phyloP scores from a whole-genome alignment of 2,888 invertebrate genomes.

The Synergus umbraculus region DNA sequence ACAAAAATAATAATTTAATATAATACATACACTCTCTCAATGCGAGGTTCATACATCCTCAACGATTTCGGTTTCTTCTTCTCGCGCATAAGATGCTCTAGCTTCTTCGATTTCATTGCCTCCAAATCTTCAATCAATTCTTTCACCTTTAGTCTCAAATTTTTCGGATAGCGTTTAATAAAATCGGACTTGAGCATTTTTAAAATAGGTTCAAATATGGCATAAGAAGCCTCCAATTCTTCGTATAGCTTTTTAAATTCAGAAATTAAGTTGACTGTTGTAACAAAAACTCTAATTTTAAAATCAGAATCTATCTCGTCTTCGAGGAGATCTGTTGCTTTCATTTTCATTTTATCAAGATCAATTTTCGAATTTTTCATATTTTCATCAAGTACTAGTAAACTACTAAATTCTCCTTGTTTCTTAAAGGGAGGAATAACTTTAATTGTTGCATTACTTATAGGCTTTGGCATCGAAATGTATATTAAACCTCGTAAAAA shows the following conservation, averaged over 20 bases:
- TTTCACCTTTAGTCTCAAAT: constrained; percentile 78
- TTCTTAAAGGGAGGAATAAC: constrained; percentile 85
- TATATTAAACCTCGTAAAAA: constrained; percentile 88
- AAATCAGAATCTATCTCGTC: constrained; percentile 81
- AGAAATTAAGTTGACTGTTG: constrained; percentile 80
- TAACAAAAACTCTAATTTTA: constrained; percentile 82
- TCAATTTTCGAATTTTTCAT: constrained; percentile 73
- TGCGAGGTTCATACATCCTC: constrained; percentile 90
- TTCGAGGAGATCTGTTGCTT: constrained; percentile 80
- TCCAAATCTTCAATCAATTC: constrained; percentile 78
- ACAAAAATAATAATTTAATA: constrained; percentile 4
- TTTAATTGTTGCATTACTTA: constrained; percentile 80
- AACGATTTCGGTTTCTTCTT: constrained; percentile 89
- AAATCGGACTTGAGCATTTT: constrained; percentile 81
- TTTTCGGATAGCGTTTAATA: constrained; percentile 82
- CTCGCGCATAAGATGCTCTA: constrained; percentile 80
- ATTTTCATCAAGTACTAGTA: constrained; percentile 81
- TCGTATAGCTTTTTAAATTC: constrained; percentile 77
- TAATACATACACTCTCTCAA: constrained; percentile 88
- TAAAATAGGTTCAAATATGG: constrained; percentile 77
- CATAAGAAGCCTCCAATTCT: constrained; percentile 67
- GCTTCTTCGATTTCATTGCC: constrained; percentile 79
- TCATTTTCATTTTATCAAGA: constrained; percentile 76
- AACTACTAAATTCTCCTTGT: constrained; percentile 78
- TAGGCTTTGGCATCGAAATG: constrained; percentile 83